phyloP scores from a whole-genome alignment of 2,797 vertebrate species.

The Mallotus villosus region DNA sequence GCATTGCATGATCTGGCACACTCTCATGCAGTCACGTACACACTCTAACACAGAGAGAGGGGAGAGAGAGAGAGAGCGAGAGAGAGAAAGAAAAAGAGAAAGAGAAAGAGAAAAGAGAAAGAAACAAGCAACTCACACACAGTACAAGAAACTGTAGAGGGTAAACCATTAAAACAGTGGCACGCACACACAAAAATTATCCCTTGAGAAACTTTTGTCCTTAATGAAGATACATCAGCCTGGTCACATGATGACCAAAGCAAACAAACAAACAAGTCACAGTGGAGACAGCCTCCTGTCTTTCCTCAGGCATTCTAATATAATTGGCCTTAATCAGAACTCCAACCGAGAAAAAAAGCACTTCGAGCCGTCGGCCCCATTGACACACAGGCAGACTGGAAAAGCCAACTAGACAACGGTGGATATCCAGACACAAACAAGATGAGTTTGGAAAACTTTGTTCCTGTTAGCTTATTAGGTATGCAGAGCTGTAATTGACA shows the following conservation, averaged over 20 bases:
- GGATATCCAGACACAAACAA: not conserved
- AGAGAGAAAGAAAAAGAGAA: not conserved
- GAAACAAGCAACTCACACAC: too few species aligned
- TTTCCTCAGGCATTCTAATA: not conserved
- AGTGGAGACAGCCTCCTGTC: not conserved
- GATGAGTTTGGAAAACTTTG: conserved; percentile 27
- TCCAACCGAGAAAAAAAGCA: not conserved
- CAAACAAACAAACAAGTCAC: too few species aligned
- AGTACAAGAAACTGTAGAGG: too few species aligned
- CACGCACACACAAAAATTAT: too few species aligned
- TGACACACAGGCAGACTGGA: not conserved
- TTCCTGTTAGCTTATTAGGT: conserved; percentile 33
- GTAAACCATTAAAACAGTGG: too few species aligned
- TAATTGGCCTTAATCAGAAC: not conserved
- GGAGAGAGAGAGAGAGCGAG: not conserved
- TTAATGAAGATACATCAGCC: too few species aligned
- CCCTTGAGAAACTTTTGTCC: too few species aligned
- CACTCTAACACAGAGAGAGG: not conserved
- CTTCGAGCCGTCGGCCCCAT: not conserved
- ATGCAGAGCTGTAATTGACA: conserved; percentile 50
- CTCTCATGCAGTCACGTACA: not conserved
- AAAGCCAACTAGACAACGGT: not conserved
- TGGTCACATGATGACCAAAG: too few species aligned
- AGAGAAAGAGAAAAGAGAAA: not conserved
- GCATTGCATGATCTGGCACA: not conserved